These are phyloP conservation scores for Sebastes cheni DNA, from an alignment of 2,797 vertebrate species.

Conservation along the genomic window DNA sequence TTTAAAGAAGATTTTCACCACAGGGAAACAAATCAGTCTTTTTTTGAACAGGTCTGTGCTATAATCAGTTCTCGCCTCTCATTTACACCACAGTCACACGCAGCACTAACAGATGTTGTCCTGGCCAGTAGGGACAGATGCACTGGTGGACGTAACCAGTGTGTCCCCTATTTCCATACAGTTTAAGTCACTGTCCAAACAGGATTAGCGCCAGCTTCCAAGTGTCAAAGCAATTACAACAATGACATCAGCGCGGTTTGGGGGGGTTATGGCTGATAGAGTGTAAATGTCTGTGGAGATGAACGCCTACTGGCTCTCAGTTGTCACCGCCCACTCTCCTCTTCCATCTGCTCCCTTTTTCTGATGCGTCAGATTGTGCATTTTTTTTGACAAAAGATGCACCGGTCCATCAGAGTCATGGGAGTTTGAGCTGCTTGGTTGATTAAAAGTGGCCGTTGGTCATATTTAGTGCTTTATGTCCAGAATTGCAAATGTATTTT, in stretches of 20 bases:
- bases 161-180: constrained; percentile 59
- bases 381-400: constrained; percentile 40
- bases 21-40: constrained; percentile 13
- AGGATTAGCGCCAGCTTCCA: constrained; percentile 74
- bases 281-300: constrained; percentile 65
- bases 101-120: constrained; percentile 47
- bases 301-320: constrained; percentile 53
- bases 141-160: constrained; percentile 25
- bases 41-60: constrained; percentile 11
- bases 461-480: constrained; percentile 23
- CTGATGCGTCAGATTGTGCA: constrained; percentile 29
- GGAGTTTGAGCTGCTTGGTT: constrained; percentile 26
- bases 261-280: constrained; percentile 56
- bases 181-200: constrained; percentile 71
- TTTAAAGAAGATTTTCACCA: constrained; percentile 38
- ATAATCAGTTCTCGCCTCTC: constrained; percentile 15
- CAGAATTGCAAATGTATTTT: background rate
- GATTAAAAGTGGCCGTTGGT: constrained; percentile 43
- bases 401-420: constrained; percentile 26
- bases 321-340: constrained; percentile 51
- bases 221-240: constrained; percentile 75
- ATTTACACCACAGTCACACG: constrained; percentile 20
- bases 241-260: constrained; percentile 68
- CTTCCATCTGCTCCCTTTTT: constrained; percentile 63
- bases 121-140: constrained; percentile 50